Evolutionary conservation across 64 coral and sea anemone genomes (phyloP), one percentile per base, ranked within the genome.

Genomic region (Exaiptasia diaphana): DNA sequence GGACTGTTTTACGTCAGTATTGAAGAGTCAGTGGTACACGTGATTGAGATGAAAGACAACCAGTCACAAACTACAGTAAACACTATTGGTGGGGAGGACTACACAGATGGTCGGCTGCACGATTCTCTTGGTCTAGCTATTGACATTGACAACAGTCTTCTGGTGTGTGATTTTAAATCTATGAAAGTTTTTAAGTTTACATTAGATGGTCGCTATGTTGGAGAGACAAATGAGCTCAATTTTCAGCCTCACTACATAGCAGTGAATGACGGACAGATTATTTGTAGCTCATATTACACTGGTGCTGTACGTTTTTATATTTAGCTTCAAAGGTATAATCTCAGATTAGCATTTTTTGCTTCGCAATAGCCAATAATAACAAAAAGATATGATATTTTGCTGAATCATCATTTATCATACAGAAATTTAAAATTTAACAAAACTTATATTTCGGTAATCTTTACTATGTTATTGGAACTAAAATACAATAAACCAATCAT

Each of bases 1-100:
- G 56, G 73, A 71, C 50, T 38, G 15, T 88, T 80, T 34, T 64
- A 65, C 50, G 86, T 30, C 27, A 72, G 75, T 35, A 13, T 5
- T 0, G 18, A 74, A n/a, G n/a, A n/a, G 4, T 6, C 22, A 4
- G 50, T 42, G 10, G 64, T 89, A 12, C 64, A 82, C 53, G 67
- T 89, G 1, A 82, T 64, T 82, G 68, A 64, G 14, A 31, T 14
- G 35, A 7, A 49, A 4, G 41, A 63, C 59, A 60, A 35, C 24
- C 67, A 77, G 28, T n/a, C 29, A 23, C 33, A 73, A 67, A 28
- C 50, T 32, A 73, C 26, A 41, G n/a, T 34, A 34, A n/a, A 5
- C 6, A 41, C 69, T 28, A 65, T 89, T 81, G 68, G 86, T 68
- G 41, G 54, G 25, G 0, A 49, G 4, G 78, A 42, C 13, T 33